Conservation (phyloP, 2,888 invertebrate genomes). For the Odontocolon sp. region DNA sequence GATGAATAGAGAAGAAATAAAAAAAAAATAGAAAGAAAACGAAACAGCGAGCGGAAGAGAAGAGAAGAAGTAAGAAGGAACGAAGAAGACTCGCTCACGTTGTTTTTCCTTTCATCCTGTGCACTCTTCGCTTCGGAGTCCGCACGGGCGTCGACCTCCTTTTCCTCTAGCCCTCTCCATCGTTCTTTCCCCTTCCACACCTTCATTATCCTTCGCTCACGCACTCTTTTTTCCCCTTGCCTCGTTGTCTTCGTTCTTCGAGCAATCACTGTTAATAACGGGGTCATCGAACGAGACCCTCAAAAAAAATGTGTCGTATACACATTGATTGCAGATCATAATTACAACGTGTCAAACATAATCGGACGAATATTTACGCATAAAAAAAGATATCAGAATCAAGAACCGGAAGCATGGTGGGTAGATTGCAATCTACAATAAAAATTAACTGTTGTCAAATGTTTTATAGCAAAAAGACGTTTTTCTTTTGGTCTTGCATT, state of each 20-base stretch:
- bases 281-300: conserved; percentile 21
- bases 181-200: conserved; percentile 4
- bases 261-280: conserved; percentile 29
- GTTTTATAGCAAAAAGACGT: too few species aligned
- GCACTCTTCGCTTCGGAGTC: conserved; percentile 32
- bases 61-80: conserved; percentile 52
- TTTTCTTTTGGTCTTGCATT: too few species aligned
- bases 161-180: conserved; percentile 34
- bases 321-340: background rate
- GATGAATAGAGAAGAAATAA: conserved; percentile 24
- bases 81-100: conserved; percentile 37
- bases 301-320: background rate
- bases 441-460: too few species aligned
- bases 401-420: too few species aligned
- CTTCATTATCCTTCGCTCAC: background rate
- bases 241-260: background rate
- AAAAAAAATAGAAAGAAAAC: background rate
- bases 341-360: too few species aligned
- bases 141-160: conserved; percentile 52
- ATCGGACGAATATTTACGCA: too few species aligned
- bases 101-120: conserved; percentile 60
- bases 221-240: background rate
- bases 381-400: too few species aligned
- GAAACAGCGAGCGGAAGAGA: conserved; percentile 47
- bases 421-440: too few species aligned